Evolutionary conservation across 2,797 vertebrate species (phyloP).

Genomic region (Phataginus tricuspis): DNA sequence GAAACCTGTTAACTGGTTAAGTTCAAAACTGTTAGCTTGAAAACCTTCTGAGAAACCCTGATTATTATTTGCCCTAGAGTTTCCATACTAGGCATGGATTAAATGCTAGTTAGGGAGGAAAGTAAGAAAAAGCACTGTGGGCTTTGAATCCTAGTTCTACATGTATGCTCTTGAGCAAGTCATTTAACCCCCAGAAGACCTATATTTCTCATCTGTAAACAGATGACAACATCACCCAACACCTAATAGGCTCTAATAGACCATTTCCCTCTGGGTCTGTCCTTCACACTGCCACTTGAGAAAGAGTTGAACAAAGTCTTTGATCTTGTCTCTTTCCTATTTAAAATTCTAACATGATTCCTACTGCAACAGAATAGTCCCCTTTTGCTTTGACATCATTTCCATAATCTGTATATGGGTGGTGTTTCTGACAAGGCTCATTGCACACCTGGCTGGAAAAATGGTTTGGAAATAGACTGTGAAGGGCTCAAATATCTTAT

Average conservation of each 20-base stretch:
- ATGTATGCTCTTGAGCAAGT: slow-evolving; percentile 41
- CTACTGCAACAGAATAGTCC: background rate
- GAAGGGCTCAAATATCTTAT: slow-evolving; percentile 25
- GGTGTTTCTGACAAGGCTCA: slow-evolving; percentile 44
- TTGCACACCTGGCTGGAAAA: background rate
- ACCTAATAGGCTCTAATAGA: background rate
- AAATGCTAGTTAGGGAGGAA: slow-evolving; percentile 16
- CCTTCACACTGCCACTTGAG: background rate
- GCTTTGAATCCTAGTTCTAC: slow-evolving; percentile 13
- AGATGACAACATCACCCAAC: background rate
- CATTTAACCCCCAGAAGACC: background rate
- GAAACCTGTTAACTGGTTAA: background rate
- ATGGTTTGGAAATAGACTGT: background rate
- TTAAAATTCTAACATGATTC: slow-evolving; percentile 53
- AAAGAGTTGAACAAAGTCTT: slow-evolving; percentile 24
- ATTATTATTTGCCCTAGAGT: slow-evolving; percentile 21
- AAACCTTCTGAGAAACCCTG: slow-evolving; percentile 35
- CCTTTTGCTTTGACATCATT: slow-evolving; percentile 24
- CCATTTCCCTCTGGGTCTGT: background rate
- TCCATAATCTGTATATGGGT: slow-evolving; percentile 13
- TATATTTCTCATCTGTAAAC: slow-evolving; percentile 9
- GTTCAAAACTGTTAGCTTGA: slow-evolving; percentile 28
- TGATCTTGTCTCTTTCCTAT: background rate
- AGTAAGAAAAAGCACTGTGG: background rate
- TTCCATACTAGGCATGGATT: background rate